Evolutionary conservation across 2,113 vertebrate genomes (phyloP).

Genomic region (Picathartes gymnocephalus): DNA sequence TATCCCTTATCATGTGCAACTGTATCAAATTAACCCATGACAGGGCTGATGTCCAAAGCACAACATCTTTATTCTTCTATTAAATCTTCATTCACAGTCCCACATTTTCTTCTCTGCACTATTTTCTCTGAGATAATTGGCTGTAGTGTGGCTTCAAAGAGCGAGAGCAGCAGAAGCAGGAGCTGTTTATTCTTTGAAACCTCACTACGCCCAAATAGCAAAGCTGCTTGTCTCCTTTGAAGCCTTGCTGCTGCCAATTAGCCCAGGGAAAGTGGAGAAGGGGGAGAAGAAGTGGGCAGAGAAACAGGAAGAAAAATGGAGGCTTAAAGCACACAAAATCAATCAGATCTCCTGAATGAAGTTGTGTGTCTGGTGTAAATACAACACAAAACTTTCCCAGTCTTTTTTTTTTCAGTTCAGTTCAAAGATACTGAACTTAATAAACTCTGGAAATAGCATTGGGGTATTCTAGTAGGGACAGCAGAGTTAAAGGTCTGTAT

Average conservation of each 20-base stretch:
- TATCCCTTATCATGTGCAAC: background rate
- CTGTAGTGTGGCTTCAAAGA: background rate
- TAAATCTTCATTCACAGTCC: background rate
- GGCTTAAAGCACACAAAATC: background rate
- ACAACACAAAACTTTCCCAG: background rate
- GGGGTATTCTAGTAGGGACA: background rate
- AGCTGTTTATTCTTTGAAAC: constrained; percentile 26
- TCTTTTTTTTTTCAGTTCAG: background rate
- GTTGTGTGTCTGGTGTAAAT: background rate
- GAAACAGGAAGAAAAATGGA: background rate
- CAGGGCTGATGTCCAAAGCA: background rate
- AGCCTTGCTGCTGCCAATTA: constrained; percentile 11
- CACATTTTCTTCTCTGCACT: background rate
- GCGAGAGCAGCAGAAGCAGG: background rate
- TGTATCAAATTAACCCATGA: background rate
- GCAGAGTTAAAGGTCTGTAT: background rate
- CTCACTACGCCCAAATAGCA: background rate
- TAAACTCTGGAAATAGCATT: background rate
- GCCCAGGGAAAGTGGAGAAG: background rate
- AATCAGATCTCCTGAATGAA: background rate
- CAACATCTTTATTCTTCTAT: background rate
- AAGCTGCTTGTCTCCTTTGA: constrained; percentile 20
- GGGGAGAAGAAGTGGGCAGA: background rate
- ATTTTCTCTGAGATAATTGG: constrained; percentile 3
- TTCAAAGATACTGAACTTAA: background rate